Evolutionary conservation across 2,888 invertebrate species (phyloP).

Genomic region (Rhodophaea formosa): DNA sequence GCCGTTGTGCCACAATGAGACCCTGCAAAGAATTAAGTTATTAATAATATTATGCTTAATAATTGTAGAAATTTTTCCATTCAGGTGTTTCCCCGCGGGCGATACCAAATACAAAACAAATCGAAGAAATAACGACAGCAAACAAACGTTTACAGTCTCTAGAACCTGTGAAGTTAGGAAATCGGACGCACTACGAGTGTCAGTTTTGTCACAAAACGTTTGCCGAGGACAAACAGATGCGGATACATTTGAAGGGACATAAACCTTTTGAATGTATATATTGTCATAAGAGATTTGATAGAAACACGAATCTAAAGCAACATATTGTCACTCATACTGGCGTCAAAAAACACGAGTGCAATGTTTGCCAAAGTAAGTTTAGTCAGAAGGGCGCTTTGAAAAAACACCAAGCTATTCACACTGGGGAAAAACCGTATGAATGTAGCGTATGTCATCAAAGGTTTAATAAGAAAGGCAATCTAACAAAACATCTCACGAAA

Average conservation of each 20-base stretch:
- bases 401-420: constrained; percentile 11
- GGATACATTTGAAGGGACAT: constrained; percentile 8
- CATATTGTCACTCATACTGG: constrained; percentile 3
- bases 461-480: constrained; percentile 8
- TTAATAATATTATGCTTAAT: background rate
- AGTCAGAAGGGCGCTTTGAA: constrained; percentile 11
- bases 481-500: constrained; percentile 4
- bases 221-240: constrained; percentile 7
- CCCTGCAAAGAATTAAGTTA: background rate
- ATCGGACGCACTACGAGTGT: constrained; percentile 2
- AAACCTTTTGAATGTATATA: constrained; percentile 11
- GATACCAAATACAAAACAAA: background rate
- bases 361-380: background rate
- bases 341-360: background rate
- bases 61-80: background rate
- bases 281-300: constrained; percentile 9
- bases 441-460: constrained; percentile 7
- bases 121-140: constrained; percentile 1
- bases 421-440: constrained; percentile 8
- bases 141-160: constrained; percentile 7
- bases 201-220: constrained; percentile 9
- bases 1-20: too few species aligned
- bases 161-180: background rate
- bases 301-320: constrained; percentile 2
- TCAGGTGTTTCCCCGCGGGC: background rate